phyloP scores from a whole-genome alignment of 2,888 invertebrate genomes.

The Drosophila aldrichi region DNA sequence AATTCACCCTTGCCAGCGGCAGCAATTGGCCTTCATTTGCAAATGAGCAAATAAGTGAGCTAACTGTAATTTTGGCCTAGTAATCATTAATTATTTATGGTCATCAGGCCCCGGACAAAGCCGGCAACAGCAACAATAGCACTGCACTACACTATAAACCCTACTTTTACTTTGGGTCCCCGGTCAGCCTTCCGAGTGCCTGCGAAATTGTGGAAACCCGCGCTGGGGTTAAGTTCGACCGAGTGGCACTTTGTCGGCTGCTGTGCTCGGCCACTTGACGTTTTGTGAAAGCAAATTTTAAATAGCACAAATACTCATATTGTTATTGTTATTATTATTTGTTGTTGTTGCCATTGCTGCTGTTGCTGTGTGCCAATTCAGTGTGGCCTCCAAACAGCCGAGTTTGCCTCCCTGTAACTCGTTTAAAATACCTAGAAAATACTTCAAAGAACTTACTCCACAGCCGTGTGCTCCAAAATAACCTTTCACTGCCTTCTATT shows the following conservation, averaged over 20 bases:
- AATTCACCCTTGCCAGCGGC: slow-evolving; percentile 34
- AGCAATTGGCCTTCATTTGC: slow-evolving; percentile 81
- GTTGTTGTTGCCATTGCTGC: neutral
- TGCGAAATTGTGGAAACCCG: slow-evolving; percentile 33
- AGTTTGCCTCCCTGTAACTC: slow-evolving; percentile 53
- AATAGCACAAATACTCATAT: slow-evolving; percentile 72
- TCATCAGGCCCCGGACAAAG: slow-evolving; percentile 58
- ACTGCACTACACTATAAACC: slow-evolving; percentile 22
- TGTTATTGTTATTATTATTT: slow-evolving; percentile 45
- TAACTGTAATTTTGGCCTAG: slow-evolving; percentile 81
- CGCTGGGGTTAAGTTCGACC: slow-evolving; percentile 60
- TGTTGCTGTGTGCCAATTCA: slow-evolving; percentile 56
- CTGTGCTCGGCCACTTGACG: slow-evolving; percentile 73
- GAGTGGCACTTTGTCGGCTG: slow-evolving; percentile 71
- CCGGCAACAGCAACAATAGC: slow-evolving; percentile 20
- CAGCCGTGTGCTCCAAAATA: slow-evolving; percentile 2
- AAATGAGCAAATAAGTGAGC: slow-evolving; percentile 82
- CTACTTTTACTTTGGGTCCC: slow-evolving; percentile 32
- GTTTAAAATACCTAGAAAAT: slow-evolving; percentile 37
- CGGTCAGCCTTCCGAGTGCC: slow-evolving; percentile 22
- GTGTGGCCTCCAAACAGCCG: slow-evolving; percentile 74
- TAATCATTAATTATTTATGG: slow-evolving; percentile 83
- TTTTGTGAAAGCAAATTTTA: slow-evolving; percentile 71
- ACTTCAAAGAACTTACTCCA: slow-evolving; percentile 20
- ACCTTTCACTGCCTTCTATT: neutral